phyloP scores from a whole-genome alignment of 2,888 invertebrate genomes.

The Geophilus truncorum region DNA sequence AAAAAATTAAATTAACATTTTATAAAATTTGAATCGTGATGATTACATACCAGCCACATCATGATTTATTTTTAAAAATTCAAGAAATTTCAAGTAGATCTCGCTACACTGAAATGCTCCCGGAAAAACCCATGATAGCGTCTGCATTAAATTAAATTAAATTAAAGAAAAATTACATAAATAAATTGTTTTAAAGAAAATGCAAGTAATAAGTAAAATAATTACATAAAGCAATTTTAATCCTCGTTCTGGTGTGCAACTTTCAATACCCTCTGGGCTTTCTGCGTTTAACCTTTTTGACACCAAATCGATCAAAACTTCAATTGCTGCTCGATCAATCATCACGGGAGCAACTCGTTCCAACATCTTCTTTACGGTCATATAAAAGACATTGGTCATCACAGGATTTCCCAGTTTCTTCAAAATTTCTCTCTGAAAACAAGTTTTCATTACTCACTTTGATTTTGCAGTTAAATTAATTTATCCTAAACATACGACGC shows the following conservation, averaged over 20 bases:
- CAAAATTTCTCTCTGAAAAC: conserved; percentile 64
- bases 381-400: conserved; percentile 92
- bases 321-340: conserved; percentile 84
- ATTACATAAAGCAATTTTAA: conserved; percentile 75
- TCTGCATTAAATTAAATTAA: conserved; percentile 51
- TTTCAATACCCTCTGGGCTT: conserved; percentile 67
- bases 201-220: background rate
- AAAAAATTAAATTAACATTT: background rate
- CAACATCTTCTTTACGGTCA: conserved; percentile 88
- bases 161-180: conserved; percentile 30
- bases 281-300: conserved; percentile 71
- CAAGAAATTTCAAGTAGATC: conserved; percentile 68
- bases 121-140: conserved; percentile 87
- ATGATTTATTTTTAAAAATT: conserved; percentile 70
- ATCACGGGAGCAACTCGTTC: conserved; percentile 94
- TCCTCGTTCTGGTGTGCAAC: conserved; percentile 81
- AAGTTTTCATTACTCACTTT: background rate
- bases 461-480: background rate
- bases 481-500: conserved; percentile 56
- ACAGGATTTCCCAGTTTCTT: conserved; percentile 91
- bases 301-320: conserved; percentile 58
- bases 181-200: too few species aligned
- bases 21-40: background rate
- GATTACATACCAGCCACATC: conserved; percentile 37
- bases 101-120: conserved; percentile 85